These are phyloP conservation scores for Cryptocephalus moraei DNA, from an alignment of 2,888 invertebrate species.

Conservation along the genomic window DNA sequence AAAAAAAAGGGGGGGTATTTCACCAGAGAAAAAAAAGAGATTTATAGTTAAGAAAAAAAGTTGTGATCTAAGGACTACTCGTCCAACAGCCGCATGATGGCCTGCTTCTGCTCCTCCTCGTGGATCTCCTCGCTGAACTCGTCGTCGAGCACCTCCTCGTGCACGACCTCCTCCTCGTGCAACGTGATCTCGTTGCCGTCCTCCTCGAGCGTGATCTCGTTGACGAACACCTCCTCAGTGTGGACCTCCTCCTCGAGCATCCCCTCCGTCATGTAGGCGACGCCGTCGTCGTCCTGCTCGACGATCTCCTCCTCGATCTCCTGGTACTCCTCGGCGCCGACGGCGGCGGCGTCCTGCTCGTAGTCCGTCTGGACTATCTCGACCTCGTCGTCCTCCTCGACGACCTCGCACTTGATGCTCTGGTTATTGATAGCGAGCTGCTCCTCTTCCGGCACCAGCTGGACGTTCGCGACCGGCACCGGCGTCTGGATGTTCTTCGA, in stretches of 20 bases:
- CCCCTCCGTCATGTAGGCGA: constrained; percentile 1
- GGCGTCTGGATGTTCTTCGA: constrained; percentile 19
- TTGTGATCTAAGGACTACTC: too few species aligned
- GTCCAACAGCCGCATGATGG: too few species aligned
- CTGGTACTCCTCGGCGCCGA: constrained; percentile 7
- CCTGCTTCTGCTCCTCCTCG: not conserved
- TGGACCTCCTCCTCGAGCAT: constrained; percentile 2
- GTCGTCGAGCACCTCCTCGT: constrained; percentile 6
- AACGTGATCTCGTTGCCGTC: constrained; percentile 29
- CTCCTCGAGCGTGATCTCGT: constrained; percentile 36
- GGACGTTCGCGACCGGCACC: constrained; percentile 9
- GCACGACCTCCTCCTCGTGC: constrained; percentile 15
- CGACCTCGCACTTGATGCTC: constrained; percentile 14
- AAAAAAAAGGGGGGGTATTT: too few species aligned
- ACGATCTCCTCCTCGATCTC: constrained; percentile 8
- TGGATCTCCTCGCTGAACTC: not conserved
- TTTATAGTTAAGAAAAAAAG: too few species aligned
- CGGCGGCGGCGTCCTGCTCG: not conserved
- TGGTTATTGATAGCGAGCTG: constrained; percentile 13
- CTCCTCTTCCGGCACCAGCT: constrained; percentile 11
- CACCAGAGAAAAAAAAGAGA: too few species aligned
- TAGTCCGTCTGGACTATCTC: constrained; percentile 4
- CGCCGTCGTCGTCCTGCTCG: constrained; percentile 17
- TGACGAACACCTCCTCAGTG: constrained; percentile 25
- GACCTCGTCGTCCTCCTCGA: constrained; percentile 12